Conservation (phyloP, 2,797 vertebrate species). For the Rhabdomys pumilio region DNA sequence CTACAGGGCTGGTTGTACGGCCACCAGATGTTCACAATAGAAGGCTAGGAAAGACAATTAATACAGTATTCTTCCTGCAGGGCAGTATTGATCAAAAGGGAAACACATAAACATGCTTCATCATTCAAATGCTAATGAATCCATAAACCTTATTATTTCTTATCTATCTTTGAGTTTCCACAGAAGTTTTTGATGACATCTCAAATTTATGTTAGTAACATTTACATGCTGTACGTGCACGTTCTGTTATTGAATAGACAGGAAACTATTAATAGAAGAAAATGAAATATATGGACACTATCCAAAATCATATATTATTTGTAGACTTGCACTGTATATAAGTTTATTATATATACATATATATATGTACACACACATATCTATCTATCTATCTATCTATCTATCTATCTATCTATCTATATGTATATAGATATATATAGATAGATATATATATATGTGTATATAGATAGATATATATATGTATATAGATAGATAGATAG, state of each 20-base stretch:
- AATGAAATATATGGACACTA: conserved; percentile 23
- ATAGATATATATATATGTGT: no score
- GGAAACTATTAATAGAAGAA: conserved; percentile 44
- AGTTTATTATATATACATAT: neutral
- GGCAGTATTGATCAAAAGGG: conserved; percentile 86
- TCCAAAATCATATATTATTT: conserved; percentile 33
- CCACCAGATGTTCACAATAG: conserved; percentile 80
- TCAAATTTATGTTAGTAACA: conserved; percentile 71
- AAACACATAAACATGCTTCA: conserved; percentile 84
- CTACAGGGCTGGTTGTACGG: conserved; percentile 50
- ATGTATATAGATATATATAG: no score
- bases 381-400: no score
- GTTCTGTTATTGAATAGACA: conserved; percentile 55
- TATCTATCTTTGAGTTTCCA: conserved; percentile 84
- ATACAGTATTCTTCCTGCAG: conserved; percentile 83
- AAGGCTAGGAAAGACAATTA: conserved; percentile 83
- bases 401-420: no score
- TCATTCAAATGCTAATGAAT: conserved; percentile 87
- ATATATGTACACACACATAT: neutral
- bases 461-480: neutral
- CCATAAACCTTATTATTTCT: conserved; percentile 86
- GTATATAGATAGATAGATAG: no score
- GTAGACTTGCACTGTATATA: conserved; percentile 18
- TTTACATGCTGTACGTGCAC: conserved; percentile 63
- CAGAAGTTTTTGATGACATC: conserved; percentile 78